Evolutionary conservation across 2,113 vertebrate species (phyloP), one percentile per base, ranked within the genome.

Genomic region (Tragelaphus strepsiceros): DNA sequence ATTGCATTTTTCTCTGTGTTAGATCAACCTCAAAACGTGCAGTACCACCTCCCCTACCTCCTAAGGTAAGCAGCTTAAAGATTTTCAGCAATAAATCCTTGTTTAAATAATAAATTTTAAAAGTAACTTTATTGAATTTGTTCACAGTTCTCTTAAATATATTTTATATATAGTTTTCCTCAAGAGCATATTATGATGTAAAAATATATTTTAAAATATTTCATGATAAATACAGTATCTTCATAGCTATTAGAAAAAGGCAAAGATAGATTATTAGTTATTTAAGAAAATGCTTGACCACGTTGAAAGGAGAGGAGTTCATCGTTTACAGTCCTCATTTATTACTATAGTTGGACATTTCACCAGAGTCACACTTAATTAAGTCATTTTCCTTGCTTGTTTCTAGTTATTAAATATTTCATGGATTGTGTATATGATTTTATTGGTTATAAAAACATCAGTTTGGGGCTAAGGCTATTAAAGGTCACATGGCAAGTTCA

Each of bases 1-100:
- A 74, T 49, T 87, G 3, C n/a, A n/a, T 64, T 94, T 94, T 96
- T 84, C 43, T 98, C 88, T 92, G 0, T 99, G 98, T 97, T 97
- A 99, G 99, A 62, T 99, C 99, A 0, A 99, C 99, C 2, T 99
- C 99, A 30, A 99, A 99, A 98, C 99, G 99, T 86, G 99, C 99
- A 59, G 56, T 99, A 96, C 99, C 99, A 0, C 99, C 99, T 96
- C 99, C 99, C 0, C 98, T 99, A 35, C 99, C 99, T 94, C 99
- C 99, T 28, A 99, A 99, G 99, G 99, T 99, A 97, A 99, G 98
- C 64, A 14, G 2, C 30, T 95, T 83, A 58, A 89, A 82, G 17
- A 91, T 90, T 98, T 96, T 95, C 15, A 94, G 59, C 21, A 84
- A 35, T 95, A 88, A 86, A 64, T 87, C 5, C 12, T 94, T 77